A percentile compares a stretch with the other conserved stretches of the same genome.
Conservation (phyloP, 2,113 vertebrate genomes). For the Chionomys nivalis region DNA sequence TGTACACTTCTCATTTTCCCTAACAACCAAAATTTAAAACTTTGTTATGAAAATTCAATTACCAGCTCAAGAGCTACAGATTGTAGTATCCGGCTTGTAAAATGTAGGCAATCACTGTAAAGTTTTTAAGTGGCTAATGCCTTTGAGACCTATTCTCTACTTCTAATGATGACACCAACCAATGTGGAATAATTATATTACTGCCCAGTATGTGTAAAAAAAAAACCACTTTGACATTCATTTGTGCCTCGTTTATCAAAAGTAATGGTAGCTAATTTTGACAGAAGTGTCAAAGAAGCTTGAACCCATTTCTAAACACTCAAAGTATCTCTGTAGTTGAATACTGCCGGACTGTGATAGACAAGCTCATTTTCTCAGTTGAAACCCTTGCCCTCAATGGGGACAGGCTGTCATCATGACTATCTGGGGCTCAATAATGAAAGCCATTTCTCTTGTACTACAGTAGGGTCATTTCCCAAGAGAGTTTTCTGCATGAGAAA, state of each 20-base stretch:
- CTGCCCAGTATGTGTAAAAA: not conserved
- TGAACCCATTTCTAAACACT: not conserved
- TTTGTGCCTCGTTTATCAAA: constrained; percentile 7
- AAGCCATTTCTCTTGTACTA: not conserved
- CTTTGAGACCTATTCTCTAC: not conserved
- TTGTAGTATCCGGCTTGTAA: not conserved
- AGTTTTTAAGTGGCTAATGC: not conserved
- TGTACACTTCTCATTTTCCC: not conserved
- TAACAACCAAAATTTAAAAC: not conserved
- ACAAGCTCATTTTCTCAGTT: not conserved
- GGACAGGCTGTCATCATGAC: not conserved
- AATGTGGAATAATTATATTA: not conserved
- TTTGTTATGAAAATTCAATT: not conserved
- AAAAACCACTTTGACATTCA: not conserved
- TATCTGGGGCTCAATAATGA: not conserved
- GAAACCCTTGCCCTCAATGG: not conserved
- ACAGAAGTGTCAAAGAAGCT: not conserved
- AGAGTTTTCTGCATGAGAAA: not conserved
- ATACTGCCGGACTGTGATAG: not conserved
- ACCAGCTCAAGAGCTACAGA: not conserved
- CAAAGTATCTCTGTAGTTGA: not conserved
- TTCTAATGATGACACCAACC: not conserved
- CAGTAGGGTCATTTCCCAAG: not conserved
- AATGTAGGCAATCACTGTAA: not conserved
- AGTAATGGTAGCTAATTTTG: not conserved